Evolutionary conservation across 2,797 vertebrate species (phyloP).

Genomic region (Staurois parvus): DNA sequence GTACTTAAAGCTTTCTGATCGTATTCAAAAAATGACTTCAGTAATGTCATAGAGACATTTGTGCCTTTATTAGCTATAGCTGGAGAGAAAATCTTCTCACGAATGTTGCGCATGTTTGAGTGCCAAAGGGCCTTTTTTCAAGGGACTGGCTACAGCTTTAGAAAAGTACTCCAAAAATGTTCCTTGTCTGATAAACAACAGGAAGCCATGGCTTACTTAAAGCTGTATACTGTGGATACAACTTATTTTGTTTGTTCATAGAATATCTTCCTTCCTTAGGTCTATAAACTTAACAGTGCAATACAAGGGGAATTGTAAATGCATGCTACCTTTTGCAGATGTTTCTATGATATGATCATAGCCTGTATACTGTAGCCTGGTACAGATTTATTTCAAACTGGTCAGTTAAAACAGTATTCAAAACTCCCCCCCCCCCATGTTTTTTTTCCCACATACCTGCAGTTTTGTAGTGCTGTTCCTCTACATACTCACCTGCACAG

Average conservation of each 20-base stretch:
- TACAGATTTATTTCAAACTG: no score
- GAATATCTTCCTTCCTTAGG: neutral
- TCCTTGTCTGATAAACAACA: neutral
- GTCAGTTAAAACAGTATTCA: no score
- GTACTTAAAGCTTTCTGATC: no score
- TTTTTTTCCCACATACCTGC: no score
- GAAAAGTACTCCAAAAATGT: slow-evolving; percentile 11
- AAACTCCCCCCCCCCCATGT: no score
- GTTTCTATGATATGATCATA: no score
- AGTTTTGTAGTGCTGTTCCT: no score
- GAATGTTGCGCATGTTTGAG: slow-evolving; percentile 15
- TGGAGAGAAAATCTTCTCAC: slow-evolving; percentile 42
- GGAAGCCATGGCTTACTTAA: slow-evolving; percentile 13
- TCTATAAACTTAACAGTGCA: neutral
- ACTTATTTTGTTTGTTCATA: neutral
- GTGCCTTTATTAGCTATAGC: slow-evolving; percentile 16
- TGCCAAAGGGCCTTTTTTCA: slow-evolving; percentile 37
- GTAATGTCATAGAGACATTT: neutral
- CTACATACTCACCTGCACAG: no score
- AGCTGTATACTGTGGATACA: neutral
- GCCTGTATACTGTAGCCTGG: no score
- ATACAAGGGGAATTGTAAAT: no score
- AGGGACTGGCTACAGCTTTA: slow-evolving; percentile 25
- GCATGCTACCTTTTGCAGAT: no score
- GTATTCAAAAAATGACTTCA: neutral